Evolutionary conservation across 2,797 vertebrate genomes (phyloP).

Genomic region (Crenichthys baileyi): DNA sequence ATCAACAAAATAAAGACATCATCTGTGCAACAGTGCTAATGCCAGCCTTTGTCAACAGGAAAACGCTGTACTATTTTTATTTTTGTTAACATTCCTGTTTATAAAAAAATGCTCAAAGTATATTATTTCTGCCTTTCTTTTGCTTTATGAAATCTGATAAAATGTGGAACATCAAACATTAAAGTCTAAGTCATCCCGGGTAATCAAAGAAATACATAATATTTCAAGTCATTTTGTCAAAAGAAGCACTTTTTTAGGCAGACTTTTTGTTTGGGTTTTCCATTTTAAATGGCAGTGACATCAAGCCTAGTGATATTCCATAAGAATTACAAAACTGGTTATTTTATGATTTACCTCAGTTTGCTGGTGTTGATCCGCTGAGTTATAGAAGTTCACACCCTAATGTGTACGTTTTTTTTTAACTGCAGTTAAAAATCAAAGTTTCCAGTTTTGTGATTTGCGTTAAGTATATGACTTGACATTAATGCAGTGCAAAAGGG

Average conservation of each 20-base stretch:
- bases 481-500: neutral
- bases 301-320: neutral
- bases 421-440: neutral
- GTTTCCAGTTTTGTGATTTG: slow-evolving; percentile 4
- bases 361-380: neutral
- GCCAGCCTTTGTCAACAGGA: too few species aligned
- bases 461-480: neutral
- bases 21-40: neutral
- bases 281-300: neutral
- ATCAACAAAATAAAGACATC: neutral
- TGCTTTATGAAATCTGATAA: neutral
- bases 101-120: neutral
- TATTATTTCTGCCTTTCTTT: neutral
- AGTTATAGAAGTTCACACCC: neutral
- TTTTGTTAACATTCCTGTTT: neutral
- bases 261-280: neutral
- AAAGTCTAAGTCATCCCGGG: too few species aligned
- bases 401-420: neutral
- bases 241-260: neutral
- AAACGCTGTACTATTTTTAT: neutral
- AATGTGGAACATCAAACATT: too few species aligned
- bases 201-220: too few species aligned
- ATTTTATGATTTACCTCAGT: neutral
- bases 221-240: neutral
- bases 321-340: neutral